phyloP scores from a whole-genome alignment of 2,113 vertebrate species.

The Saccopteryx bilineata region DNA sequence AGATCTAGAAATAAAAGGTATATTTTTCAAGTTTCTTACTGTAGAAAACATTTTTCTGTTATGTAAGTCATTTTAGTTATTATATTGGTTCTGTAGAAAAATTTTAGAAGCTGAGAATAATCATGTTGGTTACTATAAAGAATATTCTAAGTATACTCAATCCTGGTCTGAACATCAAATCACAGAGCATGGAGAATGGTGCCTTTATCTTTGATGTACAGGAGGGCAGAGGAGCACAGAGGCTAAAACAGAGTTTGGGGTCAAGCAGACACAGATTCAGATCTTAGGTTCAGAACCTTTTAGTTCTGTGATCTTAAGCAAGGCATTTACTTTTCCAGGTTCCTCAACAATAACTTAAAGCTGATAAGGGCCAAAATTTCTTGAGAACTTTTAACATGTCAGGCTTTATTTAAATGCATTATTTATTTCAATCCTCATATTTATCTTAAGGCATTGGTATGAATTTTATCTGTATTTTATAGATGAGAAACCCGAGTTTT shows the following conservation, averaged over 20 bases:
- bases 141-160: neutral
- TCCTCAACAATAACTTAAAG: conserved; percentile 1
- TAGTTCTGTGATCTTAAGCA: neutral
- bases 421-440: conserved; percentile 3
- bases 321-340: neutral
- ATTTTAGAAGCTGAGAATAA: neutral
- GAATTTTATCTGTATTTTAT: neutral
- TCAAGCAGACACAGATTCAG: neutral
- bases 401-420: conserved; percentile 13
- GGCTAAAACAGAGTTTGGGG: neutral
- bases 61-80: neutral
- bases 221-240: neutral
- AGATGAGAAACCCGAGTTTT: conserved; percentile 11
- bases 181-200: no score
- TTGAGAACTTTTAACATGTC: neutral
- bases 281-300: neutral
- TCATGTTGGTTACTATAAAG: neutral
- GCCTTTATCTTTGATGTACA: neutral
- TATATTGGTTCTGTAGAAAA: neutral
- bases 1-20: neutral
- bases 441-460: neutral
- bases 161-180: neutral
- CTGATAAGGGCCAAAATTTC: neutral
- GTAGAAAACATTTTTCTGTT: neutral
- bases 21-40: neutral